These are phyloP conservation scores for Manis javanica DNA, from an alignment of 2,797 vertebrate species.

Conservation along the genomic window DNA sequence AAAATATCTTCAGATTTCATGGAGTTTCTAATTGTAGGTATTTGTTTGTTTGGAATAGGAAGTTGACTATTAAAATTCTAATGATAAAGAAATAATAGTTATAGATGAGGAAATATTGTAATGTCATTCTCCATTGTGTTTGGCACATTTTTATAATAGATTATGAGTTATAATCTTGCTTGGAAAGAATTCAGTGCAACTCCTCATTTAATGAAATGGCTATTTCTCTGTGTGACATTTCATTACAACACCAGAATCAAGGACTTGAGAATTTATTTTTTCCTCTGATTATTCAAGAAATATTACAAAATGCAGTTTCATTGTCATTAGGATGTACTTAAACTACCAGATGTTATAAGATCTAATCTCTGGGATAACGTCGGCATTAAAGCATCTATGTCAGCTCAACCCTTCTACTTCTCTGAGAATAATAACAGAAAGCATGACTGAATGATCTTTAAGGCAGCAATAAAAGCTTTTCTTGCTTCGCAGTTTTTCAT, in stretches of 20 bases:
- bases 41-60: conserved; percentile 59
- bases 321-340: conserved; percentile 77
- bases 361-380: conserved; percentile 74
- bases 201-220: conserved; percentile 70
- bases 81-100: conserved; percentile 66
- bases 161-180: conserved; percentile 65
- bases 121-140: conserved; percentile 53
- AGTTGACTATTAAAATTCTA: conserved; percentile 62
- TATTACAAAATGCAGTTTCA: conserved; percentile 70
- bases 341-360: conserved; percentile 65
- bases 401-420: conserved; percentile 59
- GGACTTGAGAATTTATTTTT: conserved; percentile 73
- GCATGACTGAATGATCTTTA: conserved; percentile 59
- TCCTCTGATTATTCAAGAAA: conserved; percentile 74
- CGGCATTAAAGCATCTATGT: conserved; percentile 72
- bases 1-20: not conserved
- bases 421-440: conserved; percentile 62
- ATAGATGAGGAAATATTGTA: conserved; percentile 70
- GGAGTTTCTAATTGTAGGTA: conserved; percentile 7
- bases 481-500: conserved; percentile 39
- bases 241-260: conserved; percentile 72
- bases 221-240: conserved; percentile 78
- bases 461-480: conserved; percentile 65
- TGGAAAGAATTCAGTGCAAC: conserved; percentile 57
- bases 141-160: conserved; percentile 66